Evolutionary conservation across 2,797 vertebrate species (phyloP).

Genomic region (Meriones psammophilus): DNA sequence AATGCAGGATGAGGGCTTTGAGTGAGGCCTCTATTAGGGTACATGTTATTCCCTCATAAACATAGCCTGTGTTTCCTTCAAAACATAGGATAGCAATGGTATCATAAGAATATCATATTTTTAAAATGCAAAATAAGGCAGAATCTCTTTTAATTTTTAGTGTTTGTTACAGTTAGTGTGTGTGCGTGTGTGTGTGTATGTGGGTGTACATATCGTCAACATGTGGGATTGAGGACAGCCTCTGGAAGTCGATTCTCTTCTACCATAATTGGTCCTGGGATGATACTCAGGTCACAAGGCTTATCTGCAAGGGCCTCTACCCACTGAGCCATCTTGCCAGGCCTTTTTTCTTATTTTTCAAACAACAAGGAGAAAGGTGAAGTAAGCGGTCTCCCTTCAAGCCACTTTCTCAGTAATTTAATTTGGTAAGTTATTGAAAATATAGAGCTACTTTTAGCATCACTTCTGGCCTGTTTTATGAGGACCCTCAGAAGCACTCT

Average conservation of each 20-base stretch:
- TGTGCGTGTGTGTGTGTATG: not conserved
- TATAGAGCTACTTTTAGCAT: not conserved
- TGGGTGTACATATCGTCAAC: not conserved
- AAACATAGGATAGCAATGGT: not conserved
- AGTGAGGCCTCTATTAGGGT: not conserved
- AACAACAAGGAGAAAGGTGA: not conserved
- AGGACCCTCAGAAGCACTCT: not conserved
- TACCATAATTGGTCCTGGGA: not conserved
- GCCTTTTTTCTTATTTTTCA: not conserved
- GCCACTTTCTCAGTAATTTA: not conserved
- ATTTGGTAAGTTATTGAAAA: slow-evolving; percentile 13
- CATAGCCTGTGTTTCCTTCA: not conserved
- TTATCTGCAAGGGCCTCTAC: not conserved
- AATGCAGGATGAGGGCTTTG: not conserved
- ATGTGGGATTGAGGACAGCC: not conserved
- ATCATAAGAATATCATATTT: not conserved
- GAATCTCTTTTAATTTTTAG: not conserved
- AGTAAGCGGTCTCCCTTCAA: not conserved
- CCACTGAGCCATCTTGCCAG: not conserved
- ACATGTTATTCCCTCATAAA: not conserved
- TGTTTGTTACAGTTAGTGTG: not conserved
- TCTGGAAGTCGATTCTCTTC: not conserved
- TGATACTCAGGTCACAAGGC: not conserved
- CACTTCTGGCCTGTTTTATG: not conserved
- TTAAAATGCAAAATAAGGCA: not conserved